phyloP scores from a whole-genome alignment of 2,797 vertebrate genomes.

The Parambassis ranga region DNA sequence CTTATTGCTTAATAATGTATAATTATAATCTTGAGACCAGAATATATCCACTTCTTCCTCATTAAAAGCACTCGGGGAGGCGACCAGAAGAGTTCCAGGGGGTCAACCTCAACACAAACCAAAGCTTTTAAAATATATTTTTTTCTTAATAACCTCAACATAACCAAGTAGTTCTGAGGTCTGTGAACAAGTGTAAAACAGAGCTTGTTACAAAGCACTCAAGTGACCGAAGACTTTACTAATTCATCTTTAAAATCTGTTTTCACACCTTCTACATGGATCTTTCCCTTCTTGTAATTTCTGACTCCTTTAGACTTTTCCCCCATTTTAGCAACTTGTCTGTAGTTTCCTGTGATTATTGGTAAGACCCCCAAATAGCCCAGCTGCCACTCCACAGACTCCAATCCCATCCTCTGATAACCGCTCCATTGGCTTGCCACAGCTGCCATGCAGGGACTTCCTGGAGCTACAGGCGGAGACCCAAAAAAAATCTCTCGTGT shows the following conservation, averaged over 20 bases:
- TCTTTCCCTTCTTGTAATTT: not conserved
- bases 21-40: too few species aligned
- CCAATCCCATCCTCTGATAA: slow-evolving; percentile 8
- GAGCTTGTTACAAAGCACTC: not conserved
- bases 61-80: too few species aligned
- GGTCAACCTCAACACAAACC: too few species aligned
- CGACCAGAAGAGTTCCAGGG: too few species aligned
- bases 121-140: too few species aligned
- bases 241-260: not conserved
- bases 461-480: slow-evolving; percentile 10
- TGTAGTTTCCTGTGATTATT: slow-evolving; percentile 41
- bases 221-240: not conserved
- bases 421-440: not conserved
- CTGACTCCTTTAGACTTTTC: not conserved
- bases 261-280: not conserved
- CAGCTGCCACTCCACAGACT: slow-evolving; percentile 53
- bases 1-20: too few species aligned
- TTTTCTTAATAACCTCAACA: too few species aligned
- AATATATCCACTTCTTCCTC: too few species aligned
- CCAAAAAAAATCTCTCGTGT: slow-evolving; percentile 6
- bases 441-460: slow-evolving; percentile 24
- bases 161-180: too few species aligned
- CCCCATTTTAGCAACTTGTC: not conserved
- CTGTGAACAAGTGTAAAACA: too few species aligned
- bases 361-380: slow-evolving; percentile 29